phyloP scores from a whole-genome alignment of 2,113 vertebrate species.

The Paedocypris sp. region DNA sequence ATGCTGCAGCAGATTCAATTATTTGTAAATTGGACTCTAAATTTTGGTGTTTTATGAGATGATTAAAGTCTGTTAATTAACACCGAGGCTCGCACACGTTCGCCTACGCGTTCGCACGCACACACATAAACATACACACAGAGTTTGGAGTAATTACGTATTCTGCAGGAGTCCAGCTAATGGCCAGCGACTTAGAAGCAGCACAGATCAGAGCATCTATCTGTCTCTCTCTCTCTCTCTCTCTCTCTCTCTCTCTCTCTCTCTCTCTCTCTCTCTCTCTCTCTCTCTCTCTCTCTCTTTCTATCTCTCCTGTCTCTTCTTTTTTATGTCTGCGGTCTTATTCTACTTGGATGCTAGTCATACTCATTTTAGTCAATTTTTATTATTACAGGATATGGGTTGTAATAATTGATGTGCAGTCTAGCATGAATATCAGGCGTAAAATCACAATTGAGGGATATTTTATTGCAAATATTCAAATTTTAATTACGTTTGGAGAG shows the following conservation, averaged over 20 bases:
- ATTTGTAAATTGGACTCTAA: not conserved
- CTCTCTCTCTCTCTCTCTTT: not conserved
- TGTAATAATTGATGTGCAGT: too few relatives aligned
- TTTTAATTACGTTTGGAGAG: too few relatives aligned
- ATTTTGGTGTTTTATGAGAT: constrained; percentile 3
- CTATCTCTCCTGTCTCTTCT: not conserved
- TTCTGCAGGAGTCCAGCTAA: not conserved
- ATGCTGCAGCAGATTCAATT: constrained; percentile 11
- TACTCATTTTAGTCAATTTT: too few relatives aligned
- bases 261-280: not conserved
- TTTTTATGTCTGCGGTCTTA: not conserved
- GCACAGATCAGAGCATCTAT: not conserved
- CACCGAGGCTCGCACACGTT: not conserved
- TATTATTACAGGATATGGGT: too few relatives aligned
- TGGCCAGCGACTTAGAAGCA: not conserved
- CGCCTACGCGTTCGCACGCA: constrained; percentile 3
- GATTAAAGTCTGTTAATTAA: constrained; percentile 7
- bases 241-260: not conserved
- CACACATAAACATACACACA: not conserved
- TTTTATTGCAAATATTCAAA: too few relatives aligned
- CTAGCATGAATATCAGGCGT: too few relatives aligned
- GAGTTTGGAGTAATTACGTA: not conserved
- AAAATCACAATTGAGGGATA: too few relatives aligned
- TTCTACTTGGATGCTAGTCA: too few relatives aligned
- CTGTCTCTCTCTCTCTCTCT: not conserved